Evolutionary conservation across 2,797 vertebrate genomes (phyloP), one percentile per base, ranked within the genome.

Genomic region (Mormyrus proboscirostris): DNA sequence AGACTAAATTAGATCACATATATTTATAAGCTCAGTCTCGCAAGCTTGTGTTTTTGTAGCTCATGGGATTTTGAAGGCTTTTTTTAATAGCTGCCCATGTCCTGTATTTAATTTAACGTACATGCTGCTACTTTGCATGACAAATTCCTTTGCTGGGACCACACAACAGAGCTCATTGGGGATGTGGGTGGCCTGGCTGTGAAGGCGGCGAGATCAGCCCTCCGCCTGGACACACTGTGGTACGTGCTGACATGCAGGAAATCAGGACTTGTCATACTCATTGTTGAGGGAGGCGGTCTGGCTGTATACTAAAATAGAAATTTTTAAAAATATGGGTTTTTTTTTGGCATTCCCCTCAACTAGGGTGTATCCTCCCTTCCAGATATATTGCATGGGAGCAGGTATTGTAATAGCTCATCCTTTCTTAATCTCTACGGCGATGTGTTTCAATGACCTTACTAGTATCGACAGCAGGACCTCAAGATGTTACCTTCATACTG

Each of bases 91-190:
- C 73, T 41, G 73, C 73, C 33, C 14, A 76, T 76, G 73, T 76
- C 14, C 73, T 41, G 16, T 76, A 16, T 76, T 76, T 76, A 41
- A 76, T 76, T 76, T 16, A 76, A 76, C 0, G 16, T 76, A 76
- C 73, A 38, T 41, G 92, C 94, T 96, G 95, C 95, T 96, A 95
- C 90, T 85, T 91, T 44, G 88, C 14, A 16, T 90, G 92, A 85
- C 88, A 90, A 93, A 93, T 94, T 93, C 93, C 93, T 95, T 95
- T 94, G 94, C 95, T 90, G 91, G 91, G 96, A 96, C 96, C 96
- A 96, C 96, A 96, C 96, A 97, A 95, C 94, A 92, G 96, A 95
- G 95, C 95, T 94, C 94, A 92, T 95, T 96, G 96, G 96, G 85
- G 51, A 25, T 29, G 50, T 16, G 50, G 85, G 96, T 96, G 96